Evolutionary conservation across 2,113 vertebrate species (phyloP).

Genomic region (Parotia lawesii): DNA sequence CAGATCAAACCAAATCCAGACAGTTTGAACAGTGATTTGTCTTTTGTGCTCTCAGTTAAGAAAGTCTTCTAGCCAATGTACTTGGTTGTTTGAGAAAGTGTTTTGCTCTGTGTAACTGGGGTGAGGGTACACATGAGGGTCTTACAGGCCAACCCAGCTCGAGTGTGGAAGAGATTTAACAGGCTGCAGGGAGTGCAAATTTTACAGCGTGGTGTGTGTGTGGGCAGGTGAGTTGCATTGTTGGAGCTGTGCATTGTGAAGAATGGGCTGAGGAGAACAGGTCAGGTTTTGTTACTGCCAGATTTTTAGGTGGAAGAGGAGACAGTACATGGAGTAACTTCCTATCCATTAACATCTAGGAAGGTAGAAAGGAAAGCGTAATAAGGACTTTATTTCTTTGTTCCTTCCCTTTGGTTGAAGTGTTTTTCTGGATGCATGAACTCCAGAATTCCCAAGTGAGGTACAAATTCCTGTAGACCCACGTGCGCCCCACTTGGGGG

Average conservation of each 20-base stretch:
- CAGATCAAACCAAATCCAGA: not conserved
- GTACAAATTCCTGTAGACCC: not conserved
- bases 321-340: not conserved
- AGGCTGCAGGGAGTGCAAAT: not conserved
- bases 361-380: not conserved
- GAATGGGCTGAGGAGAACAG: not conserved
- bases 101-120: not conserved
- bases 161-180: not conserved
- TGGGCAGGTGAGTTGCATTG: not conserved
- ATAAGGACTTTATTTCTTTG: not conserved
- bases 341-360: not conserved
- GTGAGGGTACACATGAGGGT: not conserved
- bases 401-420: not conserved
- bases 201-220: not conserved
- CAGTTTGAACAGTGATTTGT: not conserved
- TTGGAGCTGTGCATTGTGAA: not conserved
- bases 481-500: rapidly evolving
- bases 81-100: not conserved
- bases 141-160: not conserved
- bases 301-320: not conserved
- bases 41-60: not conserved
- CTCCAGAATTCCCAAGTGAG: not conserved
- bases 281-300: not conserved
- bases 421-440: not conserved
- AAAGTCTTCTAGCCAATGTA: not conserved